Percentiles rank a stretch among this genome's conserved stretches.
Conservation (phyloP, 2,797 vertebrate genomes). For the Myotis myotis region DNA sequence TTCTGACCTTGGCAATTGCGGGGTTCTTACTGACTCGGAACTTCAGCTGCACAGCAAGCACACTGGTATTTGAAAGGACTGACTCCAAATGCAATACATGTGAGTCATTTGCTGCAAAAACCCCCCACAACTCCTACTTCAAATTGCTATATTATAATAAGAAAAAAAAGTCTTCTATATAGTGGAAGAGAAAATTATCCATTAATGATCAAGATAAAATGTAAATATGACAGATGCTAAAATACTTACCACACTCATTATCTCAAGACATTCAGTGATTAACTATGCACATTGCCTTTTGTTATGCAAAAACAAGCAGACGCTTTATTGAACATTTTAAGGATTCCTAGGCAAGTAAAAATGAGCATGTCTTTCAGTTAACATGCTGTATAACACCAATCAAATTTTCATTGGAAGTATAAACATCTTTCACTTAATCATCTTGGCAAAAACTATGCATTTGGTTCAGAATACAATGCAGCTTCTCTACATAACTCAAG, state of each 20-base stretch:
- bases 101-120: not conserved
- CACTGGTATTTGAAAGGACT: not conserved
- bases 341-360: constrained; percentile 69
- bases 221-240: constrained; percentile 76
- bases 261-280: constrained; percentile 68
- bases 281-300: constrained; percentile 66
- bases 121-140: not conserved
- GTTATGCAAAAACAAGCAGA: constrained; percentile 73
- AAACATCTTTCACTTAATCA: constrained; percentile 70
- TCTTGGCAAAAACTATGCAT: constrained; percentile 64
- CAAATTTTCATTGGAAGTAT: constrained; percentile 69
- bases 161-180: not conserved
- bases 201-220: constrained; percentile 73
- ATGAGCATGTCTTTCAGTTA: constrained; percentile 69
- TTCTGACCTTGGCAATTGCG: constrained; percentile 19
- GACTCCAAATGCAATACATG: not conserved
- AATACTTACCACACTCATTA: constrained; percentile 64
- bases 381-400: constrained; percentile 67
- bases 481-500: not conserved
- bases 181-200: constrained; percentile 61
- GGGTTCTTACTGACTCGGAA: not conserved
- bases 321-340: constrained; percentile 66
- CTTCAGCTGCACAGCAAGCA: not conserved
- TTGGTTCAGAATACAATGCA: constrained; percentile 40
- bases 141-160: constrained; percentile 31